phyloP scores from a whole-genome alignment of 2,888 invertebrate species.

The Athalia rosae region DNA sequence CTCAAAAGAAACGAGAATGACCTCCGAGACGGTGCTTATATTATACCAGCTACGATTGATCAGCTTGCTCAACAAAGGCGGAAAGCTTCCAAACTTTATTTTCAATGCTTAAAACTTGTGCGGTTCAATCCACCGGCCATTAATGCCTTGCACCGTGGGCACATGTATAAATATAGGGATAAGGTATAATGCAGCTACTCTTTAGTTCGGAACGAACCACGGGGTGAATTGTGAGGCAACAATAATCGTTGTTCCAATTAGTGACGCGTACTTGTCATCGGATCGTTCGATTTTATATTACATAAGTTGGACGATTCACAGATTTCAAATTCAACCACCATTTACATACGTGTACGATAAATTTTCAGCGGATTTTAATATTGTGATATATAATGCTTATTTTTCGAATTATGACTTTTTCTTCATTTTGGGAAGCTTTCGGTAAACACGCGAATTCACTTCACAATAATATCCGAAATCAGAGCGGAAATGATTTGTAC shows the following conservation, averaged over 20 bases:
- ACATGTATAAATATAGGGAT: not conserved
- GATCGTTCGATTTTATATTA: not conserved
- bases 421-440: not conserved
- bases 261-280: not conserved
- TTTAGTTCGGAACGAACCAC: not conserved
- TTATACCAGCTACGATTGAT: slow-evolving; percentile 17
- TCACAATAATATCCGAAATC: too few species aligned
- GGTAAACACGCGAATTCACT: not conserved
- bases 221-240: too few species aligned
- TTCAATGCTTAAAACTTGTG: slow-evolving; percentile 19
- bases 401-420: too few species aligned
- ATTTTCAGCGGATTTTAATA: too few species aligned
- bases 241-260: too few species aligned
- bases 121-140: slow-evolving; percentile 8
- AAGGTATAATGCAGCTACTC: not conserved
- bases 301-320: not conserved
- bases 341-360: too few species aligned
- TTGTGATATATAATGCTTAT: too few species aligned
- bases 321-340: too few species aligned
- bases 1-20: slow-evolving; percentile 48
- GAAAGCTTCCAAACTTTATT: slow-evolving; percentile 30
- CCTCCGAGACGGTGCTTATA: not conserved
- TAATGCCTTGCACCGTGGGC: slow-evolving; percentile 3
- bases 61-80: slow-evolving; percentile 12
- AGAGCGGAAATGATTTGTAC: not conserved